A percentile compares a stretch with the other conserved stretches of the same genome.
Conservation (phyloP, 2,797 vertebrate genomes). For the Helarctos malayanus region DNA sequence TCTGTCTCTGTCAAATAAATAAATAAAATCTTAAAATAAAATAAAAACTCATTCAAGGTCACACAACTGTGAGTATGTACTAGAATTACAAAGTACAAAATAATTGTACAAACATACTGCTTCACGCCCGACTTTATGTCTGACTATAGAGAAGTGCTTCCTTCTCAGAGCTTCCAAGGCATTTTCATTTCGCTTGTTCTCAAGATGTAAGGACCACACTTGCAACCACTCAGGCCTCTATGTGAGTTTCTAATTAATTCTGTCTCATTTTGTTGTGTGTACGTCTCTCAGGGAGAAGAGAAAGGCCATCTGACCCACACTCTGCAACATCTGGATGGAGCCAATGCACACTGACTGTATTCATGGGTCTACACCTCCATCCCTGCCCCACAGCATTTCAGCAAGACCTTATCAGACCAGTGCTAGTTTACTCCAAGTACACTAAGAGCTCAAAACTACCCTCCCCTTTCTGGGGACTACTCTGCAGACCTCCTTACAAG, state of each 20-base stretch:
- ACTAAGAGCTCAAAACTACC: background rate
- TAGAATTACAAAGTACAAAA: background rate
- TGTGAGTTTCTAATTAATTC: background rate
- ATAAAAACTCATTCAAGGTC: background rate
- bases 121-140: fast-evolving
- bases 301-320: background rate
- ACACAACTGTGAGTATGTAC: background rate
- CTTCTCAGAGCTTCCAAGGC: background rate
- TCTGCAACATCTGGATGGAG: background rate
- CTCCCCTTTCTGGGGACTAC: background rate
- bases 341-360: fast-evolving
- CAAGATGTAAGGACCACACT: background rate
- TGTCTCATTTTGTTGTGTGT: background rate
- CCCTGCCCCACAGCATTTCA: background rate
- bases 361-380: background rate
- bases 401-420: background rate
- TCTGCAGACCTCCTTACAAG: background rate
- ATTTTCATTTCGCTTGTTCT: background rate
- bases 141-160: background rate
- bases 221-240: background rate
- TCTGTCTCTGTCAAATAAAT: too few relatives aligned
- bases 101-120: background rate
- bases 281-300: background rate
- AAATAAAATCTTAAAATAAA: too few relatives aligned
- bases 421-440: background rate